These are phyloP conservation scores for Callimico goeldii DNA, from an alignment of 2,797 vertebrate genomes.

Conservation along the genomic window DNA sequence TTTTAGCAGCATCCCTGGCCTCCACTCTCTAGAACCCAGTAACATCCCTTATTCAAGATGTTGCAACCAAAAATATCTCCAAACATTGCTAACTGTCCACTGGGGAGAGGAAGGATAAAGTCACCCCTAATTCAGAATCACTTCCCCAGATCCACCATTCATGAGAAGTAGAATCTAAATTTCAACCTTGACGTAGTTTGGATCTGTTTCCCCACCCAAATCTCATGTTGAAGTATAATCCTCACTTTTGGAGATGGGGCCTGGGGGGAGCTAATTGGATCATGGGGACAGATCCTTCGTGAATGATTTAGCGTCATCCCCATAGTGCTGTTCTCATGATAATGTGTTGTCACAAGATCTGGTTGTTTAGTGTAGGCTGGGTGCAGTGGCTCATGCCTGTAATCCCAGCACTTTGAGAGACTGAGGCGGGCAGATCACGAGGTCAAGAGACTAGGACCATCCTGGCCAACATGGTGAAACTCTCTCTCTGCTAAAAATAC, in stretches of 20 bases:
- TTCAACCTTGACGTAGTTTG: not conserved
- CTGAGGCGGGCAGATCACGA: too few species aligned
- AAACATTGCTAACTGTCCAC: not conserved
- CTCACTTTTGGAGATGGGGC: not conserved
- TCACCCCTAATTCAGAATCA: not conserved
- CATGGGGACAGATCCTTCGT: not conserved
- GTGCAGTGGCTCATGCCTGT: too few species aligned
- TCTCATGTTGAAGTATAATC: not conserved
- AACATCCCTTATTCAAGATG: rapidly evolving
- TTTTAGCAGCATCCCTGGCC: not conserved
- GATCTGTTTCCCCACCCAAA: not conserved
- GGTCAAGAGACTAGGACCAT: too few species aligned
- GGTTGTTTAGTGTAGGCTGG: not conserved
- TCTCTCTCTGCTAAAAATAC: too few species aligned
- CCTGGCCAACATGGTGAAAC: too few species aligned
- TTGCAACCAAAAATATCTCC: not conserved
- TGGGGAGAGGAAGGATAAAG: not conserved
- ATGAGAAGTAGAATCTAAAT: not conserved
- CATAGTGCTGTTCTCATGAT: not conserved
- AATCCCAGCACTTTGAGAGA: too few species aligned
- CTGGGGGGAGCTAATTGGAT: not conserved
- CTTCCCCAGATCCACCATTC: not conserved
- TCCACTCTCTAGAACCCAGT: not conserved
- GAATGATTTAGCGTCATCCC: not conserved
- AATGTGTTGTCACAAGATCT: not conserved